A percentile compares a stretch with the other conserved stretches of the same genome.
Evolutionary conservation across 2,888 invertebrate species (phyloP).

Genomic region (Tetragnatha montana): DNA sequence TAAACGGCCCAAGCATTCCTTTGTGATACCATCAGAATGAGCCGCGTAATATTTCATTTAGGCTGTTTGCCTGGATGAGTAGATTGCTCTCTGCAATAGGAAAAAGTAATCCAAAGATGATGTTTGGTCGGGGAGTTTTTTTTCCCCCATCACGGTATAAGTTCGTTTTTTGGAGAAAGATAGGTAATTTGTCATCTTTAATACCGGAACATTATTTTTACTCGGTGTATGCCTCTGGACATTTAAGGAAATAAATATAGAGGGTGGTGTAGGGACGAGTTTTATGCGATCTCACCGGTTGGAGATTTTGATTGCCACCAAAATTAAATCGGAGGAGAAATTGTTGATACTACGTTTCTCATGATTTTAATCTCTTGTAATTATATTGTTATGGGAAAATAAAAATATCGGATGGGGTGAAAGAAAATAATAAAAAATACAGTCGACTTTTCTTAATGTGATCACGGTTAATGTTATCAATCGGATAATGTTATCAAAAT

Average conservation of each 20-base stretch:
- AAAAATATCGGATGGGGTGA: too few species aligned
- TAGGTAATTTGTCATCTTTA: slow-evolving; percentile 33
- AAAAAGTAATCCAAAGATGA: background rate
- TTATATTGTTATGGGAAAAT: too few species aligned
- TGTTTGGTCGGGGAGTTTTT: background rate
- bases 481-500: too few species aligned
- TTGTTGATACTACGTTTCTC: too few species aligned
- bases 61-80: background rate
- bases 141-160: background rate
- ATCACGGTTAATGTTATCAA: too few species aligned
- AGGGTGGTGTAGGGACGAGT: background rate
- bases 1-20: background rate
- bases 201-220: slow-evolving; percentile 6
- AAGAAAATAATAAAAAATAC: too few species aligned
- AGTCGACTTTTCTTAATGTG: too few species aligned
- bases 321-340: too few species aligned
- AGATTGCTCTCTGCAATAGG: background rate
- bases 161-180: background rate
- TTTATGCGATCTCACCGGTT: too few species aligned
- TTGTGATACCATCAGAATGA: background rate
- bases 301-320: too few species aligned
- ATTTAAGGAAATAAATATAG: background rate
- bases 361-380: too few species aligned
- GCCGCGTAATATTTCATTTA: slow-evolving; percentile 7
- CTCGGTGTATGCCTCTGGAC: background rate